Conservation (phyloP, 2,797 vertebrate genomes). For the Anguilla obscura region DNA sequence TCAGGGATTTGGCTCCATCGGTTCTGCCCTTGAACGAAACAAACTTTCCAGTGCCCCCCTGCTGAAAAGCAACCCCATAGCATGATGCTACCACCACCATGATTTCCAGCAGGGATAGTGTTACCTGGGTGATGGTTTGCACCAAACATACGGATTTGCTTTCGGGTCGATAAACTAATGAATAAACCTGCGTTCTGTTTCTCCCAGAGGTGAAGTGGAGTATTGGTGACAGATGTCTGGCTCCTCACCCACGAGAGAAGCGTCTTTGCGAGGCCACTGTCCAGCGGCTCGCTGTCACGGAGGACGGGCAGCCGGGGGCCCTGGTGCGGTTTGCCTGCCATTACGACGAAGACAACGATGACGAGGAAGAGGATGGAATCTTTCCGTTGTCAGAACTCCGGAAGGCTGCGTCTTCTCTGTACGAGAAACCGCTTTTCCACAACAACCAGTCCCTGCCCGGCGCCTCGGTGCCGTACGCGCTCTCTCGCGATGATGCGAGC, state of each 20-base stretch:
- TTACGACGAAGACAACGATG: constrained; percentile 32
- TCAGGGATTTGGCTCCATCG: neutral
- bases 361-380: constrained; percentile 64
- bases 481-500: constrained; percentile 70
- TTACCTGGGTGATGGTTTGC: neutral
- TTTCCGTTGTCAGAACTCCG: constrained; percentile 65
- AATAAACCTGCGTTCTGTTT: neutral
- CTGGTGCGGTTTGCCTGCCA: constrained; percentile 64
- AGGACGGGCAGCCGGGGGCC: constrained; percentile 62
- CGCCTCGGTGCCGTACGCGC: constrained; percentile 67
- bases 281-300: constrained; percentile 66
- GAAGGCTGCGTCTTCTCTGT: constrained; percentile 49
- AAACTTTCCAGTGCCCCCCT: neutral
- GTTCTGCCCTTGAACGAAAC: neutral
- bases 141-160: neutral
- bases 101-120: neutral
- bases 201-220: constrained; percentile 61
- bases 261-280: constrained; percentile 70
- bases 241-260: constrained; percentile 65
- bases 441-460: constrained; percentile 60
- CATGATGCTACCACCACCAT: neutral
- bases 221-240: constrained; percentile 69
- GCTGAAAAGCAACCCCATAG: neutral
- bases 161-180: neutral
- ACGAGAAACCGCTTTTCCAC: constrained; percentile 88